These are phyloP conservation scores for Gymnosoma rotundatum DNA, from an alignment of 2,888 invertebrate species.

Conservation along the genomic window DNA sequence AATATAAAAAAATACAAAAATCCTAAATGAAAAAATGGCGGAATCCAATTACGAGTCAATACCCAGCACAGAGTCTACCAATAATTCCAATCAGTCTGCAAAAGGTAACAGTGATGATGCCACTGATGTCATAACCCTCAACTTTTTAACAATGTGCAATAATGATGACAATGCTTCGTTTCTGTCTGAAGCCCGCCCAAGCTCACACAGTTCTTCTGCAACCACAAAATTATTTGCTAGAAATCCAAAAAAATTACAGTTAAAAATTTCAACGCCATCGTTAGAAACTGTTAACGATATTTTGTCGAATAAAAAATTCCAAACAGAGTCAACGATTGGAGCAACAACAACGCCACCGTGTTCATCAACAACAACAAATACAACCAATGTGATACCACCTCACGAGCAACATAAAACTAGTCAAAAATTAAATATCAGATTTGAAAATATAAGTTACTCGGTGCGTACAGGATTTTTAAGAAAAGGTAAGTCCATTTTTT, in stretches of 20 bases:
- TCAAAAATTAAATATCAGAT: constrained; percentile 78
- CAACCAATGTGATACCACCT: constrained; percentile 71
- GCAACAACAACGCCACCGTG: constrained; percentile 61
- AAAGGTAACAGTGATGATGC: constrained; percentile 39
- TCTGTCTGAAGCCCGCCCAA: not conserved
- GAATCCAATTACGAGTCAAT: constrained; percentile 29
- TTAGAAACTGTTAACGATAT: constrained; percentile 47
- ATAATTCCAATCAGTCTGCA: not conserved
- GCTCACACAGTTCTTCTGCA: constrained; percentile 33
- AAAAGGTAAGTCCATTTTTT: constrained; percentile 75
- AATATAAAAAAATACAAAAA: not conserved
- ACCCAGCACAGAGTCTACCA: constrained; percentile 9
- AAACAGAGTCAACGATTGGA: constrained; percentile 28
- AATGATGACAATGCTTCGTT: constrained; percentile 38
- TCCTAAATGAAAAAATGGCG: constrained; percentile 37
- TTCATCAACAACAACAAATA: constrained; percentile 52
- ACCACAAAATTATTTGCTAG: constrained; percentile 54
- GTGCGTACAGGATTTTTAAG: constrained; percentile 78
- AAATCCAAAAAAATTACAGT: constrained; percentile 61
- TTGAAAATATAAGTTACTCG: constrained; percentile 78
- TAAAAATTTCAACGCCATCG: constrained; percentile 56
- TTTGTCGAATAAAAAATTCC: constrained; percentile 33
- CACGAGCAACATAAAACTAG: constrained; percentile 76
- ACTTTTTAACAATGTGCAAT: constrained; percentile 46
- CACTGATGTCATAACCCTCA: constrained; percentile 56